These are phyloP conservation scores for Ophraella communa DNA, from an alignment of 2,888 invertebrate genomes.

Conservation along the genomic window DNA sequence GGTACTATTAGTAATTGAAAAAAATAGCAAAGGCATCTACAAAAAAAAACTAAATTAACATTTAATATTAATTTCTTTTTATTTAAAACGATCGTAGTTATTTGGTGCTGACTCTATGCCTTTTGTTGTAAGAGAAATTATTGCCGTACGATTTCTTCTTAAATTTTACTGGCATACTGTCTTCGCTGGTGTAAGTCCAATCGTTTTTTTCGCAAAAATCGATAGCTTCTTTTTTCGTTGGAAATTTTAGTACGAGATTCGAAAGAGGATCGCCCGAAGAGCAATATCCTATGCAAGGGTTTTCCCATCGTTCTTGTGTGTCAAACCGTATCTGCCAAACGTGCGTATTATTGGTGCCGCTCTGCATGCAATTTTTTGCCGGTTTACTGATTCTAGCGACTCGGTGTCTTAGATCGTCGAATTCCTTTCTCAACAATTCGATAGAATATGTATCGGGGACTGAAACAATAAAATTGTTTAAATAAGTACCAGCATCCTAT, in stretches of 20 bases:
- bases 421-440: constrained; percentile 4
- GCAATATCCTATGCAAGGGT: constrained; percentile 95
- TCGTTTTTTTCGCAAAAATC: constrained; percentile 89
- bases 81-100: constrained; percentile 58
- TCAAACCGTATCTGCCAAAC: constrained; percentile 46
- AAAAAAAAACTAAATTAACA: no score
- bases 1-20: no score
- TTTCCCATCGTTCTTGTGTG: constrained; percentile 58
- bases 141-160: constrained; percentile 85
- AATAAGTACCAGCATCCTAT: background rate
- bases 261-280: constrained; percentile 93
- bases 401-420: constrained; percentile 31
- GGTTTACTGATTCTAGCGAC: constrained; percentile 45
- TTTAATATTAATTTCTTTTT: no score
- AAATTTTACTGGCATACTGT: constrained; percentile 67
- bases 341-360: constrained; percentile 39
- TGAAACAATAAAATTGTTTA: background rate
- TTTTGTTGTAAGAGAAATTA: constrained; percentile 92
- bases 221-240: constrained; percentile 81
- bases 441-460: background rate
- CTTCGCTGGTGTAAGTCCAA: constrained; percentile 84
- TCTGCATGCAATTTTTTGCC: constrained; percentile 48
- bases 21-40: no score
- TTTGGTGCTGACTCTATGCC: constrained; percentile 89
- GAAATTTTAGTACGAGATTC: constrained; percentile 80